A percentile compares a stretch with the other conserved stretches of the same genome.
Evolutionary conservation across 2,113 vertebrate genomes (phyloP).

Genomic region (Oceanodroma tethys): DNA sequence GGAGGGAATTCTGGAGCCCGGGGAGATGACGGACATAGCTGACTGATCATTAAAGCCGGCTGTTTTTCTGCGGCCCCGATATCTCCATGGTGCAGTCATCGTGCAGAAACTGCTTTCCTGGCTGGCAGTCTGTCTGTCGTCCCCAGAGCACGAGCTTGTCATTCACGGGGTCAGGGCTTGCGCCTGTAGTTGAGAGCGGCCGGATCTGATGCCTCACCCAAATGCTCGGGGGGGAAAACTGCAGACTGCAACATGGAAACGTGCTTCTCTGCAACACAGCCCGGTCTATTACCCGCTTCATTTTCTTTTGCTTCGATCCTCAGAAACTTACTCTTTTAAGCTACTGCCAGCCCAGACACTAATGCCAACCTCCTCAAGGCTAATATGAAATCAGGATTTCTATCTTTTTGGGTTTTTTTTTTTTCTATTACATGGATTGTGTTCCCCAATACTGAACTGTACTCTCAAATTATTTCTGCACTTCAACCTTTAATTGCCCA

Average conservation of each 20-base stretch:
- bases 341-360: neutral
- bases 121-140: neutral
- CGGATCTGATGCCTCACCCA: neutral
- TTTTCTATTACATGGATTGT: neutral
- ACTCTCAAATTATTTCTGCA: neutral
- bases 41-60: neutral
- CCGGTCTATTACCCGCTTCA: neutral
- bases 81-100: neutral
- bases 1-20: neutral
- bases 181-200: accelerated
- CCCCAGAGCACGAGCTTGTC: neutral
- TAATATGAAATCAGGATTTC: neutral
- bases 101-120: neutral
- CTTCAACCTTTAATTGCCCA: neutral
- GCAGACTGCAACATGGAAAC: neutral
- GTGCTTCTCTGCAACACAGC: neutral
- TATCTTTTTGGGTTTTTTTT: accelerated
- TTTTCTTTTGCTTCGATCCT: neutral
- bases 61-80: neutral
- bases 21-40: neutral
- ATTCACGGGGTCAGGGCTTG: neutral
- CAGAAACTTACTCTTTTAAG: neutral
- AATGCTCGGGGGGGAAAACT: neutral
- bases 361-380: neutral
- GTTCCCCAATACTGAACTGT: neutral